Base-by-base conservation (phyloP, 2,797 vertebrate species). In the Artibeus jamaicensis region DNA sequence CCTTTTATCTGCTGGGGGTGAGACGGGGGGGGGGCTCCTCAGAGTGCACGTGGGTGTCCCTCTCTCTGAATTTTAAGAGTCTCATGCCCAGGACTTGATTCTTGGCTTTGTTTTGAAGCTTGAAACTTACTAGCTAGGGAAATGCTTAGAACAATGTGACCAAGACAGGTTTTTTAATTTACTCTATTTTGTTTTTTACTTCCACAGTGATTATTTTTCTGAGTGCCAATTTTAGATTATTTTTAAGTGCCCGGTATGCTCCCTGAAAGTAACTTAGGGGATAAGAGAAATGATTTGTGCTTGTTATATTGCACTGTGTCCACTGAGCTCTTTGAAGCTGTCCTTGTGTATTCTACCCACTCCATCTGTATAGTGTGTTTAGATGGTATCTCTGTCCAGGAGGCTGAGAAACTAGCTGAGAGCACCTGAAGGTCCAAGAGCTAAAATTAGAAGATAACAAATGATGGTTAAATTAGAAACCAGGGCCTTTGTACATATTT, bases 401-500 rank as follows among this genome's bases (percentile, higher is more conserved):
- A 29, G 3, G n/a, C 65, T 94, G 86, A 89, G 50, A 74, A 93
- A 78, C 73, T 70, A 59, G n/a, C 37, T 82, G 46, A 82, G 81
- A 93, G 67, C 85, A 9, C 77, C 76, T 84, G 24, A 87, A 78
- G 89, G 50, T 96, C 89, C 4, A 94, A 68, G 44, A 95, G 65
- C 53, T 93, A 81, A 94, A 91, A 79, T 79, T 87, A 26, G 39
- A 86, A 93, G 67, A 57, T 92, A 42, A 37, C 53, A 87, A 77
- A 53, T 68, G 39, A 85, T 82, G 32, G 9, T 89, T 97, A 93
- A 85, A 50, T 15, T 76, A 78, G 92, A 92, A 78, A 65, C 81
- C 12, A 92, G 70, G 42, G 12, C 89, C 65, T 86, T 90, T 81
- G 48, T 21, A 26, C 88, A 68, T 32, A 67, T 70, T n/a, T 85